Percentiles rank a stretch among this genome's conserved stretches.
Conservation (phyloP, 1,140 invertebrate species). For the Temnothorax nylanderi region DNA sequence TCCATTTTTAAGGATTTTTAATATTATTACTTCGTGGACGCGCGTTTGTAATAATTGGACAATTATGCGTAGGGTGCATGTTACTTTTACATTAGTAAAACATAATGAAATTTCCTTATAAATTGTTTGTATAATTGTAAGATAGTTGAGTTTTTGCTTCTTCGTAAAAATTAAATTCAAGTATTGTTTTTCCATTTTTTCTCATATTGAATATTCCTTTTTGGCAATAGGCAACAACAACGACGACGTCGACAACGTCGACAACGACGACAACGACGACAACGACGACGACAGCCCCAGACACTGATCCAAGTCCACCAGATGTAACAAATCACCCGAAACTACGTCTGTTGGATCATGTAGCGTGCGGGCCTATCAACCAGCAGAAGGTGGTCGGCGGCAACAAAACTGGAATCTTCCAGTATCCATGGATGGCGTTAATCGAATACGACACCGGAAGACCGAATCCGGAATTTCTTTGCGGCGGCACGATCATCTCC, state of each 20-base stretch:
- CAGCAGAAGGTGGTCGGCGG: constrained; percentile 85
- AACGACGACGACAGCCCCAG: not conserved
- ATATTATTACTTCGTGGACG: too few relatives aligned
- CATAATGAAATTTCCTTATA: too few relatives aligned
- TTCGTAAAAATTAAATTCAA: not conserved
- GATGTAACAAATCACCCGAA: constrained; percentile 87
- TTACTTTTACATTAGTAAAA: too few relatives aligned
- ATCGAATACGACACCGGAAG: constrained; percentile 85
- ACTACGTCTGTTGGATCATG: constrained; percentile 82
- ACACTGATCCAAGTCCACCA: constrained; percentile 71
- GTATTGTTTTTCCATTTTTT: too few relatives aligned
- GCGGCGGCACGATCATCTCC: constrained; percentile 89
- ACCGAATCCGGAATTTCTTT: constrained; percentile 85
- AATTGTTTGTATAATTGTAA: too few relatives aligned
- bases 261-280: too few relatives aligned
- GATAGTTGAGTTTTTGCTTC: not conserved
- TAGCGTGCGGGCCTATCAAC: constrained; percentile 79
- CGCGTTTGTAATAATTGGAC: too few relatives aligned
- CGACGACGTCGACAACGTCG: not conserved
- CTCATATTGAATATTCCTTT: constrained; percentile 1
- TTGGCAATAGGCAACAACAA: not conserved
- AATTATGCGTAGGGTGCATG: too few relatives aligned
- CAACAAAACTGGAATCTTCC: constrained; percentile 86
- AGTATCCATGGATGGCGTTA: constrained; percentile 90
- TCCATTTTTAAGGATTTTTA: not conserved